Conservation (phyloP, 2,888 invertebrate species). For the Cryptocephalus moraei region DNA sequence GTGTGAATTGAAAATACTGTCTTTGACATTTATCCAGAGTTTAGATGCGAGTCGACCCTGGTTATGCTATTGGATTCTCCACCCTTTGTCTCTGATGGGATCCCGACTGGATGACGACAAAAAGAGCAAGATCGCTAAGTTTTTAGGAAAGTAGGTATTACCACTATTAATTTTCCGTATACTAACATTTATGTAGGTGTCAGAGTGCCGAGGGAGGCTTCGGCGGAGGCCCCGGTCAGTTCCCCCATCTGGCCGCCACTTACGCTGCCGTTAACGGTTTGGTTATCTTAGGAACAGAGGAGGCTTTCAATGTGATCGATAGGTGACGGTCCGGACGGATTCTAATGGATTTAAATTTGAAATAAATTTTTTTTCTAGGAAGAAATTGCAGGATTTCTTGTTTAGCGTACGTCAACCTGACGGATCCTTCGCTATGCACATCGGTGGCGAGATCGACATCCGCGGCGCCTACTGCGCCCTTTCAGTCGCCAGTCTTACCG, state of each 20-base stretch:
- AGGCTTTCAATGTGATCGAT: constrained; percentile 81
- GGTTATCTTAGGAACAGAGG: constrained; percentile 69
- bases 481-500: constrained; percentile 78
- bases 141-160: constrained; percentile 45
- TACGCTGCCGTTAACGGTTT: constrained; percentile 94
- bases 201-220: constrained; percentile 79
- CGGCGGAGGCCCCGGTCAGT: constrained; percentile 89
- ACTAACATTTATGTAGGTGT: constrained; percentile 41
- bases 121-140: constrained; percentile 45
- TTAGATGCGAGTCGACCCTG: constrained; percentile 94
- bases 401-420: constrained; percentile 66
- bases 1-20: background rate
- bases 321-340: constrained; percentile 40
- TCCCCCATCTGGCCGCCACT: constrained; percentile 90
- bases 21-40: constrained; percentile 39
- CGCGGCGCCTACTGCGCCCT: constrained; percentile 96
- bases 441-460: constrained; percentile 87
- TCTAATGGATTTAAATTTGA: background rate
- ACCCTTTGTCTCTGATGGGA: constrained; percentile 73
- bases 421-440: constrained; percentile 88
- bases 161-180: background rate
- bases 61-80: constrained; percentile 95
- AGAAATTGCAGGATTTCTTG: constrained; percentile 66
- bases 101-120: constrained; percentile 48
- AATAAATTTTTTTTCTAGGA: constrained; percentile 32